Conservation (phyloP, 2,888 invertebrate genomes). For the Plusia festucae region DNA sequence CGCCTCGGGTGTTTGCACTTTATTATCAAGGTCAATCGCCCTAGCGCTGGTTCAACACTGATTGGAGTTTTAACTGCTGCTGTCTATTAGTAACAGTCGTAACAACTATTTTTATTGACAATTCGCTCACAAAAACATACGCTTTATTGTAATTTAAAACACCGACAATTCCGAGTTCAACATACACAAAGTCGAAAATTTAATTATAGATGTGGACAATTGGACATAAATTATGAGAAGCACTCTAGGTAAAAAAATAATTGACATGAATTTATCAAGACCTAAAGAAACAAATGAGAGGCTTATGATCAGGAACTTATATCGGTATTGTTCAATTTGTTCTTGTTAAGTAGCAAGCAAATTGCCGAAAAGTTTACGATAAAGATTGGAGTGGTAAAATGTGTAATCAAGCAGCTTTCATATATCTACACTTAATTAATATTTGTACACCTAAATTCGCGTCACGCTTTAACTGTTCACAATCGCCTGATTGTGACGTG, state of each 20-base stretch:
- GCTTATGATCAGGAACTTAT: too few species aligned
- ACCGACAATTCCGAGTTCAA: neutral
- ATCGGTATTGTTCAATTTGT: too few species aligned
- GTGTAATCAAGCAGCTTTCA: slow-evolving; percentile 17
- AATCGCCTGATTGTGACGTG: neutral
- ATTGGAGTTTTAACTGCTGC: slow-evolving; percentile 41
- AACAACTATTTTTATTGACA: neutral
- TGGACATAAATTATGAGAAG: too few species aligned
- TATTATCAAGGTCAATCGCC: slow-evolving; percentile 77
- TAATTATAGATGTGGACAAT: too few species aligned
- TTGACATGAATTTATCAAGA: too few species aligned
- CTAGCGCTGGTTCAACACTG: slow-evolving; percentile 43
- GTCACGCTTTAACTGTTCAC: too few species aligned
- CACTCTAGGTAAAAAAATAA: too few species aligned
- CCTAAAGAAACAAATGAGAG: too few species aligned
- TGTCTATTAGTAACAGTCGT: slow-evolving; percentile 12
- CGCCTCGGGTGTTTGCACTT: slow-evolving; percentile 67
- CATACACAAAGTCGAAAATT: too few species aligned
- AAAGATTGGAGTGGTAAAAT: slow-evolving; percentile 4
- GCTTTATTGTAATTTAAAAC: neutral
- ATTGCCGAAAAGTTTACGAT: neutral
- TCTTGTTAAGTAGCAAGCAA: too few species aligned
- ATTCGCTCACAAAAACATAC: neutral
- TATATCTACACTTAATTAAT: slow-evolving; percentile 20
- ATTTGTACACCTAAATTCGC: neutral